phyloP scores from a whole-genome alignment of 2,797 vertebrate species.

The Leptoclinus maculatus region DNA sequence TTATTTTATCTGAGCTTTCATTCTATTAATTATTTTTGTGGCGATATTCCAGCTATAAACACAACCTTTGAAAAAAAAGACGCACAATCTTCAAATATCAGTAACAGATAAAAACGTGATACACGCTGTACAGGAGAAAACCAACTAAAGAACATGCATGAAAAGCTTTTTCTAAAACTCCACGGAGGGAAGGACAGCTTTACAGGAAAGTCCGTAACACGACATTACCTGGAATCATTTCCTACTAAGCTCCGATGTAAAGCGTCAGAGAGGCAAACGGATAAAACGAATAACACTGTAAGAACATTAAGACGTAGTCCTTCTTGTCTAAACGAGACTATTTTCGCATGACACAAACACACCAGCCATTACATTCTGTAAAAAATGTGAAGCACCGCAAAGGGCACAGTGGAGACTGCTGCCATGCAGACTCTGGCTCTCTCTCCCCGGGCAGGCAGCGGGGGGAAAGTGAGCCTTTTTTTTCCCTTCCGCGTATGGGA shows the following conservation, averaged over 20 bases:
- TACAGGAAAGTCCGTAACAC: slow-evolving; percentile 64
- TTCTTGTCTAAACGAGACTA: slow-evolving; percentile 41
- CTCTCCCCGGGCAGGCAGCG: slow-evolving; percentile 28
- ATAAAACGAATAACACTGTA: slow-evolving; percentile 9
- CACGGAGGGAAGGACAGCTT: slow-evolving; percentile 46
- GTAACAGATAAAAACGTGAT: background rate
- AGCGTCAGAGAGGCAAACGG: slow-evolving; percentile 47
- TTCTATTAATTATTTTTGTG: slow-evolving; percentile 18
- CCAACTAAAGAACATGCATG: slow-evolving; percentile 53
- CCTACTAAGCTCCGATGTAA: slow-evolving; percentile 75
- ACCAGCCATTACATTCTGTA: slow-evolving; percentile 38
- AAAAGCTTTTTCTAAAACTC: slow-evolving; percentile 38
- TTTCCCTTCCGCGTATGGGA: slow-evolving; percentile 67
- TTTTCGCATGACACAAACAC: slow-evolving; percentile 26
- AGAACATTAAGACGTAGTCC: slow-evolving; percentile 57
- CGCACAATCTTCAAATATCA: background rate
- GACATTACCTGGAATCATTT: slow-evolving; percentile 80
- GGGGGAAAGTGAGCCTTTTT: slow-evolving; percentile 36
- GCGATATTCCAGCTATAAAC: background rate
- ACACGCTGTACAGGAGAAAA: slow-evolving; percentile 9
- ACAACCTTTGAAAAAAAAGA: background rate
- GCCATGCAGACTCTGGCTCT: slow-evolving; percentile 43
- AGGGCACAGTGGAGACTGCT: slow-evolving; percentile 34
- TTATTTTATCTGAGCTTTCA: background rate
- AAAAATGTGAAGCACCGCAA: slow-evolving; percentile 39